Evolutionary conservation across 2,797 vertebrate genomes (phyloP).

Genomic region (Psittacula echo): DNA sequence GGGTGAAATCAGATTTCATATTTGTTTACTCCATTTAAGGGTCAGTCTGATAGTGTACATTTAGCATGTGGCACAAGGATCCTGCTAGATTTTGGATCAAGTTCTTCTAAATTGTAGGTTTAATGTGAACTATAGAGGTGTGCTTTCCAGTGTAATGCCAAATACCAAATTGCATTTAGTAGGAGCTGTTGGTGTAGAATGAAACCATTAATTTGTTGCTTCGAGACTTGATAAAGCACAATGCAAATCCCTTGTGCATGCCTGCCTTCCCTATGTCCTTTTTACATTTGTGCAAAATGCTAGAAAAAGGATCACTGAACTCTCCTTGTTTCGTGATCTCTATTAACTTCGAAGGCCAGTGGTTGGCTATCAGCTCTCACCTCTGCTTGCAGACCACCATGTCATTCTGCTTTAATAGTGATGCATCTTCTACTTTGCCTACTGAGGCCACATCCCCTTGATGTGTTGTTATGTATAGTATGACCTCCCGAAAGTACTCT

Average conservation of each 20-base stretch:
- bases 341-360: background rate
- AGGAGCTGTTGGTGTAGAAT: background rate
- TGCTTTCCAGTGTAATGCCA: background rate
- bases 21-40: background rate
- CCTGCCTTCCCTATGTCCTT: background rate
- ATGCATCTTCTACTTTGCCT: background rate
- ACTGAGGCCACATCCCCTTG: background rate
- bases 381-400: background rate
- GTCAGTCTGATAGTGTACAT: background rate
- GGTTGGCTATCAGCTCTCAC: background rate
- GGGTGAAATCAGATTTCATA: background rate
- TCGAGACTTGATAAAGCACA: background rate
- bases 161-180: background rate
- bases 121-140: background rate
- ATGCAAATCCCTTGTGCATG: accelerated
- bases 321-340: background rate
- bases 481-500: background rate
- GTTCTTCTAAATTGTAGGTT: background rate
- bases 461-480: background rate
- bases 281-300: background rate
- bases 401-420: background rate
- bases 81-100: background rate
- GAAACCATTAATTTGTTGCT: background rate
- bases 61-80: background rate
- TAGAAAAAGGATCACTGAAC: background rate